A percentile compares a stretch with the other conserved stretches of the same genome.
These are phyloP conservation scores for Lycocorax pyrrhopterus DNA, from an alignment of 2,113 vertebrate genomes.

Conservation along the genomic window DNA sequence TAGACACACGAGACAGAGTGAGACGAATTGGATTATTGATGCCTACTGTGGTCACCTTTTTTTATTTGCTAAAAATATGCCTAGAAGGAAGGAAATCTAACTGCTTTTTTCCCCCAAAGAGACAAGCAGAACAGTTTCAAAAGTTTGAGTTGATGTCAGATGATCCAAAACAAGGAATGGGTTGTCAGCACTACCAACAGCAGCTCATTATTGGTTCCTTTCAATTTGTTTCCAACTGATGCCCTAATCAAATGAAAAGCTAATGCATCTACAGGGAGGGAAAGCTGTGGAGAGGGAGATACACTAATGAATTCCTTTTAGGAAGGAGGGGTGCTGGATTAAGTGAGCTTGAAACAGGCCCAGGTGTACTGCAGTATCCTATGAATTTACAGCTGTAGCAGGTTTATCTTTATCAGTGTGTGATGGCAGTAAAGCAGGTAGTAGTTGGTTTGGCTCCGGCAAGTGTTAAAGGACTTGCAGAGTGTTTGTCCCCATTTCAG, in stretches of 20 bases:
- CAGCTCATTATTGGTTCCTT: background rate
- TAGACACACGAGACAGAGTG: background rate
- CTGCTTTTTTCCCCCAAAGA: background rate
- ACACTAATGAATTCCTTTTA: background rate
- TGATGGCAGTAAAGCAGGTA: background rate
- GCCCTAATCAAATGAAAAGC: background rate
- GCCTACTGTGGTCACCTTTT: background rate
- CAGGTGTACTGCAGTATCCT: background rate
- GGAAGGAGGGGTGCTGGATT: background rate
- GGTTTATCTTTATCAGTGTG: background rate
- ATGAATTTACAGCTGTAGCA: background rate
- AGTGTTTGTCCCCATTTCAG: background rate
- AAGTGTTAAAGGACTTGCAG: background rate
- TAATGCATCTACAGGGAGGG: background rate
- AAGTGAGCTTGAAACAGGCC: background rate
- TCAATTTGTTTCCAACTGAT: background rate
- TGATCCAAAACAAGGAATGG: background rate
- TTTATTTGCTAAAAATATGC: background rate
- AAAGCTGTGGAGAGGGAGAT: background rate
- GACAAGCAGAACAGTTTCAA: background rate
- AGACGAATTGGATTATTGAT: background rate
- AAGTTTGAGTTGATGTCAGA: background rate
- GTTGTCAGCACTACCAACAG: background rate
- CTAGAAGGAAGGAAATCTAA: background rate
- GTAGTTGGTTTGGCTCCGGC: background rate